These are phyloP conservation scores for Pedicia rivosa DNA, from an alignment of 2,888 invertebrate genomes.

Conservation along the genomic window DNA sequence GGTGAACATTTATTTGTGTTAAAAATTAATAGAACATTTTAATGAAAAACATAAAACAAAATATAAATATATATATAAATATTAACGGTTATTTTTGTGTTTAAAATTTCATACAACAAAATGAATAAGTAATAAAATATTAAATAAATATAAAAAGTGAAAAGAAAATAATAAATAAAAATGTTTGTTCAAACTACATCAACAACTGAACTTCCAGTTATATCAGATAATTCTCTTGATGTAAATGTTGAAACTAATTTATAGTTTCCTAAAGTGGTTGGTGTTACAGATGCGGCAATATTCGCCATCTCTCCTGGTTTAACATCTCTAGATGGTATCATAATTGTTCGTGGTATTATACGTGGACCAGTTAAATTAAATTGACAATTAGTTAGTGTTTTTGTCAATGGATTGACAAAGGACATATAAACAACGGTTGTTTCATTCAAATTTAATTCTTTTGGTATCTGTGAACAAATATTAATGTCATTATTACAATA, in stretches of 20 bases:
- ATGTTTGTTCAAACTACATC: no score
- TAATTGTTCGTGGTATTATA: conserved; percentile 38
- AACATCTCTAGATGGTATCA: conserved; percentile 38
- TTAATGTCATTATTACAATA: conserved; percentile 1
- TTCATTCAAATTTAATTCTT: conserved; percentile 39
- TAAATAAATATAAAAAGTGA: neutral
- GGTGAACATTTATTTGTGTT: conserved; percentile 78
- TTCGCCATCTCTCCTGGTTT: conserved; percentile 36
- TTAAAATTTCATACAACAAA: neutral
- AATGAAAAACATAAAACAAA: neutral
- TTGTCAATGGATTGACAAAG: conserved; percentile 54
- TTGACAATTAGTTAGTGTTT: conserved; percentile 44
- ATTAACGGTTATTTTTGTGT: neutral
- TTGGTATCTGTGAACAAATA: no score
- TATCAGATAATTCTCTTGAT: conserved; percentile 50
- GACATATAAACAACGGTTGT: conserved; percentile 38
- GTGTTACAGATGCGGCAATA: conserved; percentile 40
- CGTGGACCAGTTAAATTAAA: conserved; percentile 57
- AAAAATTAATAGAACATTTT: conserved; percentile 35
- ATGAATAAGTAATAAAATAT: neutral
- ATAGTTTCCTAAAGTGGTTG: conserved; percentile 42
- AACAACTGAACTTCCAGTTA: conserved; percentile 45
- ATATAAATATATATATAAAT: neutral
- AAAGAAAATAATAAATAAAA: neutral
- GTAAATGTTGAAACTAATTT: conserved; percentile 54